phyloP scores from a whole-genome alignment of 2,797 vertebrate species.

The Heteromormyrus szaboi region DNA sequence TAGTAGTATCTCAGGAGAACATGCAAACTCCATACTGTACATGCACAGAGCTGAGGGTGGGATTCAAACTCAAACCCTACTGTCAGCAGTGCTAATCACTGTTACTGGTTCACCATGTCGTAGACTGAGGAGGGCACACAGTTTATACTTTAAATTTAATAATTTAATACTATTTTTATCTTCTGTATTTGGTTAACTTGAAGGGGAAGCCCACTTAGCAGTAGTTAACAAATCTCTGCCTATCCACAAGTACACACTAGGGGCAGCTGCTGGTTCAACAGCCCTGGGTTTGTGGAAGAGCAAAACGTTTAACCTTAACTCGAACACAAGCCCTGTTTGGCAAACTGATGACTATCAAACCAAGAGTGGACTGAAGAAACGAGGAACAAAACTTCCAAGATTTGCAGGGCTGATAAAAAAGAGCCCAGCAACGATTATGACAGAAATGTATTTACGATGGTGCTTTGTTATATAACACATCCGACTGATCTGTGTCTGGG shows the following conservation, averaged over 20 bases:
- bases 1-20: not conserved
- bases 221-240: slow-evolving; percentile 62
- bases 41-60: not conserved
- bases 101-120: not conserved
- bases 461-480: not conserved
- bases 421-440: slow-evolving; percentile 47
- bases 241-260: slow-evolving; percentile 61
- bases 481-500: not conserved
- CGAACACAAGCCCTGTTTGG: slow-evolving; percentile 49
- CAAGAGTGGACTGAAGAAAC: slow-evolving; percentile 43
- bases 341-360: slow-evolving; percentile 55
- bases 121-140: not conserved
- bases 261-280: slow-evolving; percentile 63
- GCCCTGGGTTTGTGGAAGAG: slow-evolving; percentile 58
- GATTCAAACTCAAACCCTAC: not conserved
- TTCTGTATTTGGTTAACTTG: slow-evolving; percentile 26
- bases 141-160: not conserved
- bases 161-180: slow-evolving; percentile 42
- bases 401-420: slow-evolving; percentile 34
- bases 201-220: slow-evolving; percentile 45
- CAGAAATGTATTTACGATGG: slow-evolving; percentile 26
- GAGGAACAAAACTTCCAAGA: slow-evolving; percentile 41
- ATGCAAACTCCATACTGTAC: not conserved
- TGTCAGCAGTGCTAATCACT: not conserved
- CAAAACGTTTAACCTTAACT: slow-evolving; percentile 50